phyloP scores from a whole-genome alignment of 2,888 invertebrate species.

The Sphaeridia pumilis region DNA sequence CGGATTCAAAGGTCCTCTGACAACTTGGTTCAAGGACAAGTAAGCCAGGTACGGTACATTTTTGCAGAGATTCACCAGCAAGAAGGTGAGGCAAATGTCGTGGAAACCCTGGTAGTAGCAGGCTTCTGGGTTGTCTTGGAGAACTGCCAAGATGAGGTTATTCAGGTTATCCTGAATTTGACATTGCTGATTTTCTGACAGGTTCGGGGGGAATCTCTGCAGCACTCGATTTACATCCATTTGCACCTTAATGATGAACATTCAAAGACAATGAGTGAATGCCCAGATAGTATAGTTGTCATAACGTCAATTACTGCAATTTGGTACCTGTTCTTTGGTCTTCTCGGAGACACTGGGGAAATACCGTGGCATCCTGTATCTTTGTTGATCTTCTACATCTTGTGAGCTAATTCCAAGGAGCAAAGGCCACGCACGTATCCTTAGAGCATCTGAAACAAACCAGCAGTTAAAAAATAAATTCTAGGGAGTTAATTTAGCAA shows the following conservation, averaged over 20 bases:
- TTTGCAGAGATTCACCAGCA: constrained; percentile 27
- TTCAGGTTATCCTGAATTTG: constrained; percentile 29
- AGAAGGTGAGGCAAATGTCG: constrained; percentile 34
- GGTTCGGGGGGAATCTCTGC: constrained; percentile 33
- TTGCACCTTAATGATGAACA: constrained; percentile 20
- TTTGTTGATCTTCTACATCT: constrained; percentile 19
- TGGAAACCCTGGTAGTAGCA: constrained; percentile 36
- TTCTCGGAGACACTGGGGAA: constrained; percentile 25
- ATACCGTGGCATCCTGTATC: constrained; percentile 18
- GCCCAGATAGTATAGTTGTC: no score
- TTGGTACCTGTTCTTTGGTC: constrained; percentile 30
- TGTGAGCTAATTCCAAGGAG: constrained; percentile 24
- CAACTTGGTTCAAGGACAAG: constrained; percentile 29
- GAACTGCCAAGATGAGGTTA: constrained; percentile 25
- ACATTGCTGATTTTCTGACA: constrained; percentile 32
- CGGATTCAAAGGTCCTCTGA: constrained; percentile 25
- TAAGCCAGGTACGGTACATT: constrained; percentile 30
- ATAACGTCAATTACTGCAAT: no score
- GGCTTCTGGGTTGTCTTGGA: constrained; percentile 28
- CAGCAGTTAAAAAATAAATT: no score
- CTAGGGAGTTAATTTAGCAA: no score
- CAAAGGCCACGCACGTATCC: constrained; percentile 29
- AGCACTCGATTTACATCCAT: constrained; percentile 32
- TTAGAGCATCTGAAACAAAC: constrained; percentile 25
- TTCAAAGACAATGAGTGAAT: no score